These are phyloP conservation scores for Clitarchus hookeri DNA, from an alignment of 2,888 invertebrate species.

Conservation along the genomic window DNA sequence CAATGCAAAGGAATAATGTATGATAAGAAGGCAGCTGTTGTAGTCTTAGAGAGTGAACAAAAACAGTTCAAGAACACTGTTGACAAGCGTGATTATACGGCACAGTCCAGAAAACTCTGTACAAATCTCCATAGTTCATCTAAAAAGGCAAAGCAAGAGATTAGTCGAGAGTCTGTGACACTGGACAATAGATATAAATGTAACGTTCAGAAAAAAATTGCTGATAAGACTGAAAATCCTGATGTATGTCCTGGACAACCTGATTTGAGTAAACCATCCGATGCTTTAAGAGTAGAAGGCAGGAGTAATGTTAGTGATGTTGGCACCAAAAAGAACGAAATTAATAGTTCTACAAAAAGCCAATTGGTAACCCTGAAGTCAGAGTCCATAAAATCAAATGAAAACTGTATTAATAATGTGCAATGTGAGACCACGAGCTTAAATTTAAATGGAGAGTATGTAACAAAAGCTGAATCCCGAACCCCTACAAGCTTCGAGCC, in stretches of 20 bases:
- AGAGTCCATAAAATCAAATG: not conserved
- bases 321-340: too few species aligned
- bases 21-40: not conserved
- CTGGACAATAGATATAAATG: not conserved
- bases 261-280: too few species aligned
- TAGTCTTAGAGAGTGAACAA: not conserved
- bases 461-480: not conserved
- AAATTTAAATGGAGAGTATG: not conserved
- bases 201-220: not conserved
- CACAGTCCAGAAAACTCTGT: not conserved
- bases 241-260: not conserved
- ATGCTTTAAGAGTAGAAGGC: too few species aligned
- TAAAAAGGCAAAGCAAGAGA: not conserved
- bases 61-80: not conserved
- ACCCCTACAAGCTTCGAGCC: not conserved
- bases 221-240: not conserved
- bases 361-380: not conserved
- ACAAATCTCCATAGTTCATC: not conserved
- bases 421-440: not conserved
- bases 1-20: not conserved
- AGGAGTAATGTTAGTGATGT: too few species aligned
- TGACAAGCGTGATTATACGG: not conserved
- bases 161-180: not conserved
- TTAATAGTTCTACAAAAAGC: too few species aligned
- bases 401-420: not conserved